Percentiles rank a stretch among this genome's conserved stretches.
Conservation (phyloP, 1,140 invertebrate species). For the Heliconius hermathena region DNA sequence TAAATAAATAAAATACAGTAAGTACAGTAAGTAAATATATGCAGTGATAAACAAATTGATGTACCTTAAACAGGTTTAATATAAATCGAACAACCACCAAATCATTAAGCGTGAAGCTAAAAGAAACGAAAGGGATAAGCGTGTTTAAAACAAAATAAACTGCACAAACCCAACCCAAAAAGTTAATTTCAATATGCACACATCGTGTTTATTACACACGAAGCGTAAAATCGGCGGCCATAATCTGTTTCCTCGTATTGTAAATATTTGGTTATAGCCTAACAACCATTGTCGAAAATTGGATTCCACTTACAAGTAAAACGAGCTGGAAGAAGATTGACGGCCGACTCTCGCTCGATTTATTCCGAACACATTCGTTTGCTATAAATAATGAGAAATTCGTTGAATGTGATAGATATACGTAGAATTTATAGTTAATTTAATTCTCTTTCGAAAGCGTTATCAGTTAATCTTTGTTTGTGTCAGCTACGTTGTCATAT, state of each 20-base stretch:
- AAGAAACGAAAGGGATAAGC: no score
- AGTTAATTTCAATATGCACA: not conserved
- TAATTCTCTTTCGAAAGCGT: not conserved
- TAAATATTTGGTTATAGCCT: slow-evolving; percentile 10
- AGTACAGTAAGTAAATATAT: no score
- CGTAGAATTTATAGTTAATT: not conserved
- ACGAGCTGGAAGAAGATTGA: slow-evolving; percentile 5
- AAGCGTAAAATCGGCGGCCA: not conserved
- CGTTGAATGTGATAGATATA: not conserved
- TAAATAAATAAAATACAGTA: no score
- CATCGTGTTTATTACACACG: not conserved
- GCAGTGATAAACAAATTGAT: no score
- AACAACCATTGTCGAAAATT: slow-evolving; percentile 8
- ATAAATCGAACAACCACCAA: no score
- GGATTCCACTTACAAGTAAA: slow-evolving; percentile 10
- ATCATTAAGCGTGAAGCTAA: no score
- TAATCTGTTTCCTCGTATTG: not conserved
- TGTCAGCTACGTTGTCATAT: no score
- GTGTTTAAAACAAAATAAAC: no score
- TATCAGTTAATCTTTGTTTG: no score
- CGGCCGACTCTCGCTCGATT: slow-evolving; percentile 1
- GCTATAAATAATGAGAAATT: not conserved
- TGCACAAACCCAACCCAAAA: not conserved
- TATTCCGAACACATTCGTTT: slow-evolving; percentile 3
- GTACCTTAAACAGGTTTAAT: no score